Conservation (phyloP, 2,888 invertebrate genomes). For the Eugnorisma glareosa region DNA sequence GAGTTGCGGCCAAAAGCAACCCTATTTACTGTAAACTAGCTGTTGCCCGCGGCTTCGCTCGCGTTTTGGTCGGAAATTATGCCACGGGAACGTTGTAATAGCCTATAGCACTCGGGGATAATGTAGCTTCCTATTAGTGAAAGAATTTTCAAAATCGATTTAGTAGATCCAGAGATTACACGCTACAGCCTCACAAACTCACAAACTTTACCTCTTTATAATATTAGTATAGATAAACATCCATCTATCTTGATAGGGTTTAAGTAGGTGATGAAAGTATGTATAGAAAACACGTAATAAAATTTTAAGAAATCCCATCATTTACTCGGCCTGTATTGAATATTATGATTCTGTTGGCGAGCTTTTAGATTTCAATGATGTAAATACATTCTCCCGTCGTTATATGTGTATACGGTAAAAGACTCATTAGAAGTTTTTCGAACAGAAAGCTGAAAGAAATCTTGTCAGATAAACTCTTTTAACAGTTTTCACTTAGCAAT, state of each 20-base stretch:
- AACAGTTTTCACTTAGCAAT: not conserved
- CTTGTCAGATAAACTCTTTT: not conserved
- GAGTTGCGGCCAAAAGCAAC: not conserved
- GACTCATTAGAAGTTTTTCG: conserved; percentile 1
- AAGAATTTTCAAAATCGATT: too few relatives aligned
- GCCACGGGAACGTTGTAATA: too few relatives aligned
- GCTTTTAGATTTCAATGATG: not conserved
- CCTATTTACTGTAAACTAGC: not conserved
- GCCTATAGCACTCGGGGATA: too few relatives aligned
- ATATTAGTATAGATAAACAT: too few relatives aligned
- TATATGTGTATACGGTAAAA: not conserved
- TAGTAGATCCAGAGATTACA: too few relatives aligned
- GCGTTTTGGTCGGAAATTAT: too few relatives aligned
- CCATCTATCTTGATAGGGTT: too few relatives aligned
- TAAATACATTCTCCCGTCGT: not conserved
- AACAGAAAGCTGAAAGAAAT: not conserved
- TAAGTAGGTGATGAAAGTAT: not conserved
- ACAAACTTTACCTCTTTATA: too few relatives aligned
- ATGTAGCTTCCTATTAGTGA: too few relatives aligned
- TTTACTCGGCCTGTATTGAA: not conserved
- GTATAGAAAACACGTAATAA: not conserved
- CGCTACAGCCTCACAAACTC: too few relatives aligned
- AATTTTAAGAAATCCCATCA: not conserved
- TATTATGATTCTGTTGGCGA: not conserved
- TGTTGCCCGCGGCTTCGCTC: too few relatives aligned